phyloP scores from a whole-genome alignment of 2,888 invertebrate species.

The Mantis religiosa region DNA sequence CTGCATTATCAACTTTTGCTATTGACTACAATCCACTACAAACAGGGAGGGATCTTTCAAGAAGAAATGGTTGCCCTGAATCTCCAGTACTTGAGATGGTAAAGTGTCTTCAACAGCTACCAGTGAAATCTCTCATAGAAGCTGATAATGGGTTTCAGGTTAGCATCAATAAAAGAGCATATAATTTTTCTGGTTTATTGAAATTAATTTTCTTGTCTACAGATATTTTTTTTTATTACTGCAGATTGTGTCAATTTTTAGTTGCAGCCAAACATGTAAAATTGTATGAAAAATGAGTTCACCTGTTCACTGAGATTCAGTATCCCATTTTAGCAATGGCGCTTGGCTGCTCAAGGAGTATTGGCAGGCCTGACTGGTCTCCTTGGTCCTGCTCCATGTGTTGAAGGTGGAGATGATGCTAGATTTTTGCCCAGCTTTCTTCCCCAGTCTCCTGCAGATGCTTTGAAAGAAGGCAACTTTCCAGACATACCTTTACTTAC shows the following conservation, averaged over 20 bases:
- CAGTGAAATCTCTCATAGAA: constrained; percentile 45
- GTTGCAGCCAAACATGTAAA: too few species aligned
- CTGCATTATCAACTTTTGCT: constrained; percentile 67
- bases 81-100: constrained; percentile 58
- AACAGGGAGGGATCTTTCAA: constrained; percentile 59
- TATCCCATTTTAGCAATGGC: constrained; percentile 31
- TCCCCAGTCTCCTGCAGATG: constrained; percentile 57
- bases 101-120: constrained; percentile 57
- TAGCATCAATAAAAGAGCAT: neutral
- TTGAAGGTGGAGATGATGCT: constrained; percentile 62
- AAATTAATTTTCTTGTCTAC: too few species aligned
- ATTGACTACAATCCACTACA: constrained; percentile 59
- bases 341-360: constrained; percentile 56
- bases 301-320: too few species aligned
- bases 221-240: too few species aligned
- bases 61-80: constrained; percentile 59
- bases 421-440: constrained; percentile 64
- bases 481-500: constrained; percentile 63
- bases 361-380: constrained; percentile 58
- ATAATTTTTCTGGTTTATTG: too few species aligned
- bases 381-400: constrained; percentile 61
- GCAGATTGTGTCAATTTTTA: too few species aligned
- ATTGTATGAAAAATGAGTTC: too few species aligned
- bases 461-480: constrained; percentile 53
- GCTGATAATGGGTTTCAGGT: constrained; percentile 35